These are phyloP conservation scores for Tridacna crocea DNA, from an alignment of 2,888 invertebrate species.

Conservation along the genomic window DNA sequence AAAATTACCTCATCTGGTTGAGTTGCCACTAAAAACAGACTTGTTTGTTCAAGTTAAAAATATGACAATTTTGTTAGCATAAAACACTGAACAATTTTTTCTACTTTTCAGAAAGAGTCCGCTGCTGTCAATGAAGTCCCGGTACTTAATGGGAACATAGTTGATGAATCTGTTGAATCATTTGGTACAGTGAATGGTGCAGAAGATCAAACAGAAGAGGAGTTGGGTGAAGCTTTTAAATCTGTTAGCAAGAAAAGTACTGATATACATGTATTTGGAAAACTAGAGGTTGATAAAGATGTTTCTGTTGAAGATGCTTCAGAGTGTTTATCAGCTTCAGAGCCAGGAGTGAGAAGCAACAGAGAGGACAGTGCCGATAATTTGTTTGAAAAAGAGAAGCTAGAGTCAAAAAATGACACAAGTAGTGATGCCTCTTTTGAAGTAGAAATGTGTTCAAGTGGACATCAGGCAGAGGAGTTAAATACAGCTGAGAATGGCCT, in stretches of 20 bases:
- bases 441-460: neutral
- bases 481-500: no score
- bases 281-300: neutral
- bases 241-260: neutral
- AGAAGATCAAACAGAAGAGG: neutral
- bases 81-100: no score
- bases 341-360: neutral
- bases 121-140: constrained; percentile 15
- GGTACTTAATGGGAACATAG: neutral
- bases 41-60: no score
- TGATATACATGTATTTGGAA: neutral
- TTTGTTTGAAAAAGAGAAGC: neutral
- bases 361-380: neutral
- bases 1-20: no score
- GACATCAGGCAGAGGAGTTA: neutral
- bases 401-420: neutral
- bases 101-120: constrained; percentile 1
- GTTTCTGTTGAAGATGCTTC: neutral
- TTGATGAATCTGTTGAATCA: constrained; percentile 25
- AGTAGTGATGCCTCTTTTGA: neutral
- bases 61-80: no score
- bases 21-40: no score
- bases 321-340: neutral
- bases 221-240: neutral
- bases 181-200: neutral